Conservation (phyloP, 2,888 invertebrate species). For the Sesia apiformis region DNA sequence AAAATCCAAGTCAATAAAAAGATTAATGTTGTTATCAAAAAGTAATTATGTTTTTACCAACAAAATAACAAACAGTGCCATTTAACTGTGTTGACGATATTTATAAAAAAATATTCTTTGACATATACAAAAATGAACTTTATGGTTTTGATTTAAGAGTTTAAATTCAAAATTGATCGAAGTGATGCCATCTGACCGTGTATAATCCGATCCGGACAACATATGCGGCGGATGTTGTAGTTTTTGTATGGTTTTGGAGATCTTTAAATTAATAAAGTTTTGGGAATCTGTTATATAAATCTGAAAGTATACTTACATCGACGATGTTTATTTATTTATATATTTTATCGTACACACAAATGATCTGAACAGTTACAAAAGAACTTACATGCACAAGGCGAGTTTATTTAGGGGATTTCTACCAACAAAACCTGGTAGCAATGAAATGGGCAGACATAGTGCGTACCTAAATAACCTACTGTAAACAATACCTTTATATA, state of each 20-base stretch:
- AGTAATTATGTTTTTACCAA: background rate
- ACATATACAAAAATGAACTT: background rate
- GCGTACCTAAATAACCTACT: too few relatives aligned
- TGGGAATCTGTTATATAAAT: background rate
- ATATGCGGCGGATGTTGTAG: conserved; percentile 35
- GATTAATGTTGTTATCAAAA: background rate
- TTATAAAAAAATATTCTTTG: background rate
- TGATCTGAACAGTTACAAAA: too few relatives aligned
- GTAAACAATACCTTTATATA: too few relatives aligned
- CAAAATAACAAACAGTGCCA: conserved; percentile 2
- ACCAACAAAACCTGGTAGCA: too few relatives aligned
- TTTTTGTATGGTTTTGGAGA: conserved; percentile 35
- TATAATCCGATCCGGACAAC: conserved; percentile 33
- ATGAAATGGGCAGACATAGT: too few relatives aligned
- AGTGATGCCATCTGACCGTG: conserved; percentile 23
- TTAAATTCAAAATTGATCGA: conserved; percentile 4
- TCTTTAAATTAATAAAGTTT: too few relatives aligned
- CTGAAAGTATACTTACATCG: background rate
- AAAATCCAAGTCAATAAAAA: too few relatives aligned
- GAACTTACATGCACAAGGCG: too few relatives aligned
- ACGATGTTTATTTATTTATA: too few relatives aligned
- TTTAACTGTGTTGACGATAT: conserved; percentile 1
- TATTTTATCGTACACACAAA: too few relatives aligned
- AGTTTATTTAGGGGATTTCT: too few relatives aligned
- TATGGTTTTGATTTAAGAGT: conserved; percentile 5